phyloP scores from a whole-genome alignment of 2,888 invertebrate species.

The Thecophora atra region DNA sequence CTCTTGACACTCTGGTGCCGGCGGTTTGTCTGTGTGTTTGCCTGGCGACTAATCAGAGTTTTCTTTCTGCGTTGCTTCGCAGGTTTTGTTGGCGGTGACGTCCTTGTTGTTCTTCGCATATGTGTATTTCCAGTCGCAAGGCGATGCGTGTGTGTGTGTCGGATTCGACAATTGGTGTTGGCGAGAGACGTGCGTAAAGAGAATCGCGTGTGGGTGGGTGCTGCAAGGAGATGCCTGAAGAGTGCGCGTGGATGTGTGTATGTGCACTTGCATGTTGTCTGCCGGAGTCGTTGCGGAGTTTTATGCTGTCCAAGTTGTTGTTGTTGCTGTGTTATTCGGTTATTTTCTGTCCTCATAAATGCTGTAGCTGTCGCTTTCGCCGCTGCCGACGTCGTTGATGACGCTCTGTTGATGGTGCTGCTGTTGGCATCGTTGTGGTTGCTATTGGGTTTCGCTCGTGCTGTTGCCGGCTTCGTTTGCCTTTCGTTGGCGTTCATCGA shows the following conservation, averaged over 20 bases:
- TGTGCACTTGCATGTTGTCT: slow-evolving; percentile 1
- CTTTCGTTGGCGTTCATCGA: too few species aligned
- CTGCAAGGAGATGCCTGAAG: background rate
- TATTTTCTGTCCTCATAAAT: slow-evolving; percentile 23
- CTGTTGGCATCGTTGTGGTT: too few species aligned
- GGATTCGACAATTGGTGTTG: slow-evolving; percentile 2
- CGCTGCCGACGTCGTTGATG: background rate
- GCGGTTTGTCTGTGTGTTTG: too few species aligned
- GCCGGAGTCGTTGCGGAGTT: slow-evolving; percentile 6
- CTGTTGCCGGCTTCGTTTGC: too few species aligned
- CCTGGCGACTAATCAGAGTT: too few species aligned
- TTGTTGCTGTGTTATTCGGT: slow-evolving; percentile 3
- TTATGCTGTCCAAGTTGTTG: slow-evolving; percentile 7
- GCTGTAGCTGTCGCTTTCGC: slow-evolving; percentile 1
- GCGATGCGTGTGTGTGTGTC: background rate
- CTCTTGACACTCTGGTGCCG: too few species aligned
- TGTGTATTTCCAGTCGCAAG: background rate
- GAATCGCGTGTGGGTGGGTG: slow-evolving; percentile 14
- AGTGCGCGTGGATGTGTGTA: slow-evolving; percentile 12
- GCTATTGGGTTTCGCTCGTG: too few species aligned
- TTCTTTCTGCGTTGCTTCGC: background rate
- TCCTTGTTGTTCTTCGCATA: background rate
- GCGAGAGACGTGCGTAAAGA: slow-evolving; percentile 23
- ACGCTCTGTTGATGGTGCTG: too few species aligned
- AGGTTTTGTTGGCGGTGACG: background rate